Percentiles rank a stretch among this genome's conserved stretches.
Evolutionary conservation across 2,888 invertebrate genomes (phyloP).

Genomic region (Caenorhabditis sp.): DNA sequence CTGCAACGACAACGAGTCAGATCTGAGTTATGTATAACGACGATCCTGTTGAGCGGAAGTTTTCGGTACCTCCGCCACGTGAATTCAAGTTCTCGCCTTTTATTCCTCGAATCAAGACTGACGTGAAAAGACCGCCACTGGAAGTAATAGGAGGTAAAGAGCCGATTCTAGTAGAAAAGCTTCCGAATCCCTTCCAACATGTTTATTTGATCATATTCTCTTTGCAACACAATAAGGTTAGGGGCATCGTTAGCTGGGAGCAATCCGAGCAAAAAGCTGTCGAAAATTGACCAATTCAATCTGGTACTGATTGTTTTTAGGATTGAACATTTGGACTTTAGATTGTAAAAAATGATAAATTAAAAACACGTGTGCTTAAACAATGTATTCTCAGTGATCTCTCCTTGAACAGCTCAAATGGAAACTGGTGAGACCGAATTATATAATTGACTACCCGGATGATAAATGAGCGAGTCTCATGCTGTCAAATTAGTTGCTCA

Average conservation of each 20-base stretch:
- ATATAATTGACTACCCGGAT: too few species aligned
- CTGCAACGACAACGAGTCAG: constrained; percentile 21
- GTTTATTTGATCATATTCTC: too few species aligned
- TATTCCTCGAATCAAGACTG: constrained; percentile 51
- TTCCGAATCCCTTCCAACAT: too few species aligned
- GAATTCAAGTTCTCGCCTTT: constrained; percentile 60
- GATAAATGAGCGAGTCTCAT: background rate
- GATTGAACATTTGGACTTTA: background rate
- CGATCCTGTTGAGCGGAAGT: constrained; percentile 57
- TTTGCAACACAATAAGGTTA: too few species aligned
- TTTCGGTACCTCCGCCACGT: constrained; percentile 60
- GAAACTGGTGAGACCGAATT: too few species aligned
- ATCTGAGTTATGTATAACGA: constrained; percentile 47
- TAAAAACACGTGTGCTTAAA: constrained; percentile 16
- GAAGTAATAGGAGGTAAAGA: constrained; percentile 44
- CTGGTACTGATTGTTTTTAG: constrained; percentile 37
- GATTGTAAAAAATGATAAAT: constrained; percentile 9
- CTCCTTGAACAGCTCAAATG: too few species aligned
- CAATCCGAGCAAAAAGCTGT: too few species aligned
- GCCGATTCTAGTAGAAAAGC: too few species aligned
- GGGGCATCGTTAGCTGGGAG: constrained; percentile 14
- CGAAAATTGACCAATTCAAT: too few species aligned
- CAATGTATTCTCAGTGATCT: background rate
- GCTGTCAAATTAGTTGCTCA: constrained; percentile 34
- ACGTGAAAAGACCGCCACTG: constrained; percentile 34